Conservation (phyloP, 2,113 vertebrate species). For the Pterocles gutturalis region DNA sequence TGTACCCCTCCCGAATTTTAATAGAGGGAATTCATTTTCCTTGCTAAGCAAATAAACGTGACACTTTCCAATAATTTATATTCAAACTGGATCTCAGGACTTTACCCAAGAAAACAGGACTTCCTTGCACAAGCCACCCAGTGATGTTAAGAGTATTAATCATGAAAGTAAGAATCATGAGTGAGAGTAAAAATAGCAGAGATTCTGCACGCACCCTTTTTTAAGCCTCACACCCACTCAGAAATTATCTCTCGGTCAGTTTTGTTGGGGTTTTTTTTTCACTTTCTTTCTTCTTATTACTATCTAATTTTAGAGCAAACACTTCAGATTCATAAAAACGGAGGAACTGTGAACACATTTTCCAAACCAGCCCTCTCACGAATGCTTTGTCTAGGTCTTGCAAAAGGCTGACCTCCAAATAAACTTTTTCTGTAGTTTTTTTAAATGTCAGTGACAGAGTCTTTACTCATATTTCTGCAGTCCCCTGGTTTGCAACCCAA, state of each 20-base stretch:
- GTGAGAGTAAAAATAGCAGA: slow-evolving; percentile 1
- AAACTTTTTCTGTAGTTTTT: slow-evolving; percentile 15
- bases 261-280: neutral
- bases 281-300: neutral
- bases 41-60: neutral
- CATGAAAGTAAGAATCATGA: neutral
- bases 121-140: neutral
- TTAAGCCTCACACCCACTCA: slow-evolving; percentile 35
- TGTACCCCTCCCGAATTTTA: neutral
- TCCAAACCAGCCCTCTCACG: neutral
- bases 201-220: neutral
- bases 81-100: neutral
- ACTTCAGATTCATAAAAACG: slow-evolving; percentile 19
- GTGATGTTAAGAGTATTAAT: neutral
- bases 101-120: neutral
- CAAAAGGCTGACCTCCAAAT: slow-evolving; percentile 37
- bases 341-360: neutral
- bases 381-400: neutral
- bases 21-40: neutral
- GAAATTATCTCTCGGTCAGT: neutral
- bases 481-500: neutral
- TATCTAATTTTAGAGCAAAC: slow-evolving; percentile 5
- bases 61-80: neutral
- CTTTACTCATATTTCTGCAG: neutral
- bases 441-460: neutral